Evolutionary conservation across 2,113 vertebrate genomes (phyloP).

Genomic region (Riparia riparia): DNA sequence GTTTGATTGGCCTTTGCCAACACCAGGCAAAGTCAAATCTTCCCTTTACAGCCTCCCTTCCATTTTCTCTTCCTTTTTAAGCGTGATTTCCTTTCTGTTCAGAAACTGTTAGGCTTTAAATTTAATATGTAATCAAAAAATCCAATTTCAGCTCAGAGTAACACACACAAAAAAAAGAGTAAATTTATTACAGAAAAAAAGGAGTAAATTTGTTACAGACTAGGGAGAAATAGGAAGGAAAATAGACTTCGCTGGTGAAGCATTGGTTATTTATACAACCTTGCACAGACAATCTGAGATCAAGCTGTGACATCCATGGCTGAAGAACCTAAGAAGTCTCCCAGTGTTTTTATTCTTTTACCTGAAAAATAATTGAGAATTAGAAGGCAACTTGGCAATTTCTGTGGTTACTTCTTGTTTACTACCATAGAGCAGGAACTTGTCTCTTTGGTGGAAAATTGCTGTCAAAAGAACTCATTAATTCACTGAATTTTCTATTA

Average conservation of each 20-base stretch:
- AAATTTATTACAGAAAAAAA: background rate
- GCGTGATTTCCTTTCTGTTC: background rate
- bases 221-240: background rate
- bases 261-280: background rate
- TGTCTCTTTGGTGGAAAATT: background rate
- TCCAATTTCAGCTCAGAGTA: background rate
- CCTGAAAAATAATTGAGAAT: background rate
- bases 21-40: background rate
- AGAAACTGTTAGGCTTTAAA: background rate
- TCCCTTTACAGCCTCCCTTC: background rate
- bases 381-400: background rate
- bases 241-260: background rate
- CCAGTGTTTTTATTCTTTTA: background rate
- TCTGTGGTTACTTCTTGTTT: background rate
- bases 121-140: background rate
- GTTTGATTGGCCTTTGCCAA: background rate
- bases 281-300: background rate
- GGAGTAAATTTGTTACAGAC: background rate
- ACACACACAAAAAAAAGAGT: background rate
- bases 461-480: background rate
- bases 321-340: background rate
- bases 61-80: background rate
- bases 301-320: background rate
- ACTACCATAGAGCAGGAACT: background rate
- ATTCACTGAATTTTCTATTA: background rate